phyloP scores from a whole-genome alignment of 1,140 invertebrate species.

The Luehdorfia chinensis region DNA sequence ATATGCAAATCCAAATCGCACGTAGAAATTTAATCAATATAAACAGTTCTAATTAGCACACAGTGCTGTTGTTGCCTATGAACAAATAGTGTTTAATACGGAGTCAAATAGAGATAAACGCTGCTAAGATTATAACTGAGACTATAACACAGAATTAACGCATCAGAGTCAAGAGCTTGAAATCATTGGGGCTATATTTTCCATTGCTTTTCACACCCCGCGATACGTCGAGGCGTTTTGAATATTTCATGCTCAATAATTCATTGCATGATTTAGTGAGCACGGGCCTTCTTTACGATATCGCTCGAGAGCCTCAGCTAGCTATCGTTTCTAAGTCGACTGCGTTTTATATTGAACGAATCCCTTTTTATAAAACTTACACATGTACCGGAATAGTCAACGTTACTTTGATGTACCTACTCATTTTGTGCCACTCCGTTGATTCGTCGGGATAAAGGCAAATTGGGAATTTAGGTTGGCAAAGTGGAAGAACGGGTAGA shows the following conservation, averaged over 20 bases:
- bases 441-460: constrained; percentile 24
- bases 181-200: constrained; percentile 36
- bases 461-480: constrained; percentile 24
- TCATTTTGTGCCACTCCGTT: constrained; percentile 32
- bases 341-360: constrained; percentile 25
- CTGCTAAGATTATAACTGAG: constrained; percentile 19
- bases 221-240: constrained; percentile 49
- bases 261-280: constrained; percentile 65
- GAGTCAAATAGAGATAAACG: constrained; percentile 28
- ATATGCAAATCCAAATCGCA: background rate
- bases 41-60: constrained; percentile 13
- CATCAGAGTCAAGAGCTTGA: constrained; percentile 16
- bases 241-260: constrained; percentile 68
- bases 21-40: constrained; percentile 4
- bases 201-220: constrained; percentile 45
- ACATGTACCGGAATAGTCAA: constrained; percentile 33
- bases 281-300: constrained; percentile 33
- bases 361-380: constrained; percentile 34
- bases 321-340: constrained; percentile 22
- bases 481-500: constrained; percentile 20
- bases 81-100: constrained; percentile 14
- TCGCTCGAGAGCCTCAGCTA: constrained; percentile 23
- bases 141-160: constrained; percentile 30
- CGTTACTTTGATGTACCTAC: constrained; percentile 30
- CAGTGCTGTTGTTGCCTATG: too few relatives aligned